Base-by-base conservation (phyloP, 1,140 invertebrate species). In the Potamilus streckersoni region DNA sequence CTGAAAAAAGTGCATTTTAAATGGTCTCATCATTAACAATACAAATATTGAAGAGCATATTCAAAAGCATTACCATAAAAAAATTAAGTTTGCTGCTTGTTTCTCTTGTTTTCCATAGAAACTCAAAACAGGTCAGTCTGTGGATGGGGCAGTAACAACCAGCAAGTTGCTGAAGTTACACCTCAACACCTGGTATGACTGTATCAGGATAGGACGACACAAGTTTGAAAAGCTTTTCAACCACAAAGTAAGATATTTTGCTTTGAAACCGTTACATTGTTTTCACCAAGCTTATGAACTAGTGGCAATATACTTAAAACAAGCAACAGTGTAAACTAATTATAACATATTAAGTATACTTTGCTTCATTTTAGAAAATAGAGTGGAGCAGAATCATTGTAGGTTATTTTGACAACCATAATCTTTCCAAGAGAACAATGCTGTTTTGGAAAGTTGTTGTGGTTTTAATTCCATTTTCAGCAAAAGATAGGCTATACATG, bases 141-240 rank as follows among this genome's bases (percentile, higher is more conserved):
- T 89, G 64, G 89, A 90, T 27, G 84, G 85, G 19, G 84, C 85
- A 59, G 69, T 86, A 13, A 81, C 84, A 71, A 80, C 85, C 19
- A 81, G 79, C 75, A 89, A 88, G 74, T 72, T 87, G 15, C 31
- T 87, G 12, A 69, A 78, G 20, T 68, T 73, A 14, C 78, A 81
- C 57, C 86, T 87, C 2, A 71, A 69, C 64, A 72, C 57, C 14
- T 90, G 85, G 84, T 17, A 60, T n/a, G 75, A 89, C 8, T 90
- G 90, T 85, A 76, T 91, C 13, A n/a, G 62, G 15, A 66, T 89
- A 49, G 89, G 85, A 11, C 74, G 90, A 73, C 57, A 86, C 14
- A 87, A 89, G 82, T 91, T 91, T 87, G 89, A 91, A 73, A 90
- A 90, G 78, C 90, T 89, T 73, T 91, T 91, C 80, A 90, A 90